These are phyloP conservation scores for Python bivittatus DNA, from an alignment of 2,113 vertebrate genomes.

Conservation along the genomic window DNA sequence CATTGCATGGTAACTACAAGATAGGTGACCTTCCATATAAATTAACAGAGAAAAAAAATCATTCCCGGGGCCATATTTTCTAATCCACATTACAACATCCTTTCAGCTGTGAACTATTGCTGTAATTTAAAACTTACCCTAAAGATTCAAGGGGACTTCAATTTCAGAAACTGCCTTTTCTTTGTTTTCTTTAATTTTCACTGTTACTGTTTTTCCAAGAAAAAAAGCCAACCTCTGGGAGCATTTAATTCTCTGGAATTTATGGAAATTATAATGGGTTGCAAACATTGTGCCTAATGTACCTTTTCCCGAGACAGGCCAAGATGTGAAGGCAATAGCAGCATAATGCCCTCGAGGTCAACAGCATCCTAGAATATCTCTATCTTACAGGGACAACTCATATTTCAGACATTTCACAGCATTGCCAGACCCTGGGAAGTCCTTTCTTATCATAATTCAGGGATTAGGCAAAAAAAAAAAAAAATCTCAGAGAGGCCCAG, in stretches of 20 bases:
- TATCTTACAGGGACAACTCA: slow-evolving; percentile 46
- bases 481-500: slow-evolving; percentile 57
- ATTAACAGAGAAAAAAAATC: background rate
- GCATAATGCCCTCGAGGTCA: slow-evolving; percentile 61
- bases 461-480: slow-evolving; percentile 48
- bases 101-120: slow-evolving; percentile 8
- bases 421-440: slow-evolving; percentile 45
- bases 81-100: background rate
- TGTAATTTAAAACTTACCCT: background rate
- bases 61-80: background rate
- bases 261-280: slow-evolving; percentile 7
- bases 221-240: background rate
- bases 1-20: background rate
- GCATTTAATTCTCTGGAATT: background rate
- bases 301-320: slow-evolving; percentile 53
- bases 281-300: slow-evolving; percentile 41
- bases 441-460: slow-evolving; percentile 58
- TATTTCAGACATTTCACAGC: slow-evolving; percentile 48
- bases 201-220: background rate
- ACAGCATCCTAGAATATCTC: slow-evolving; percentile 47
- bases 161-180: background rate
- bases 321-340: slow-evolving; percentile 58
- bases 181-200: background rate
- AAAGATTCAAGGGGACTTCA: background rate
- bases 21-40: background rate